phyloP scores from a whole-genome alignment of 2,113 vertebrate genomes.

The Chitala chitala region DNA sequence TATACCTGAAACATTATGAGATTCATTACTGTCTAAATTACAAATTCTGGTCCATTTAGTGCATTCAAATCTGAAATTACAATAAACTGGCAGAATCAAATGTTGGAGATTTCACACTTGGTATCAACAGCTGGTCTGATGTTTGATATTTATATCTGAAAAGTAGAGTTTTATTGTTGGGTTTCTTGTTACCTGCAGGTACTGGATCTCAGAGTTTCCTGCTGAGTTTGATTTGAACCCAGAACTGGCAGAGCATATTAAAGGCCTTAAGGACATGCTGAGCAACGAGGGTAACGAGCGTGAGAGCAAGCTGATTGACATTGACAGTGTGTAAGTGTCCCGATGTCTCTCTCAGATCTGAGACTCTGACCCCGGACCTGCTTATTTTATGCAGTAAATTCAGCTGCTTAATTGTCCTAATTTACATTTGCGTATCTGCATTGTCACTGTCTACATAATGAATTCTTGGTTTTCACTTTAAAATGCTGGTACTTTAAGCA shows the following conservation, averaged over 20 bases:
- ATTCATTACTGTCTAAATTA: no score
- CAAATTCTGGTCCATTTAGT: no score
- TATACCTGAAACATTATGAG: no score
- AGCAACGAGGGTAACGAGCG: constrained; percentile 69
- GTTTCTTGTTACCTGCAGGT: constrained; percentile 52
- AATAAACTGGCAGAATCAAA: no score
- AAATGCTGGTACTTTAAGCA: no score
- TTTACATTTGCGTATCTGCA: background rate
- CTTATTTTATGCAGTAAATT: background rate
- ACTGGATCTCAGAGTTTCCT: constrained; percentile 86
- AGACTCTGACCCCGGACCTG: background rate
- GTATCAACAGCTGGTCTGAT: no score
- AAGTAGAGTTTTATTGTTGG: no score
- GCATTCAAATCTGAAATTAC: no score
- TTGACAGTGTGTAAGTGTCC: constrained; percentile 79
- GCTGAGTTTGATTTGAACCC: constrained; percentile 84
- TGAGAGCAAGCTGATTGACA: constrained; percentile 82
- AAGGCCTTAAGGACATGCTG: constrained; percentile 78
- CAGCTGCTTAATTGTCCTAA: background rate
- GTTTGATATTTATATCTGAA: no score
- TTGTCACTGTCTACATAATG: background rate
- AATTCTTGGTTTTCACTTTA: background rate
- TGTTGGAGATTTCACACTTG: no score
- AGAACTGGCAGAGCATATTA: constrained; percentile 80
- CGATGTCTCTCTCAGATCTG: background rate